phyloP scores from a whole-genome alignment of 2,888 invertebrate species.

The Neria commutata region DNA sequence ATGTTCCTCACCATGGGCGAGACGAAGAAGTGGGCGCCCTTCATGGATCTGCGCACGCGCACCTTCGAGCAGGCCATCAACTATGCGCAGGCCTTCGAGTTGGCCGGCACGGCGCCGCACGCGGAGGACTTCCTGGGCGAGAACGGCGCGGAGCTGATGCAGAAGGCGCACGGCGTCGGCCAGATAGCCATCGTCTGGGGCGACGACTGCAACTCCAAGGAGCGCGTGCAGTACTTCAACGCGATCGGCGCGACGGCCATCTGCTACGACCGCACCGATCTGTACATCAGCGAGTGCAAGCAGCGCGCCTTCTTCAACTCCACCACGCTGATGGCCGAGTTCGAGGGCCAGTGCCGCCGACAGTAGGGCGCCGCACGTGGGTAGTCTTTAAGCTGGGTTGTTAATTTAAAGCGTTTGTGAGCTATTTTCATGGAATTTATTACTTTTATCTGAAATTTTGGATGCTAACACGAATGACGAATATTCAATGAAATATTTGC shows the following conservation, averaged over 20 bases:
- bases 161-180: conserved; percentile 74
- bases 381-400: too few relatives aligned
- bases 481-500: too few relatives aligned
- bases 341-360: conserved; percentile 45
- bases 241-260: conserved; percentile 90
- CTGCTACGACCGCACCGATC: conserved; percentile 90
- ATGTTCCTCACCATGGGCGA: conserved; percentile 74
- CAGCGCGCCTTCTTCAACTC: conserved; percentile 50
- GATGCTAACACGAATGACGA: too few relatives aligned
- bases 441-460: too few relatives aligned
- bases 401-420: too few relatives aligned
- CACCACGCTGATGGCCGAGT: conserved; percentile 41
- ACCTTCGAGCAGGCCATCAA: conserved; percentile 81
- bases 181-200: conserved; percentile 96
- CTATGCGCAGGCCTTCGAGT: conserved; percentile 79
- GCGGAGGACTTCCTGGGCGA: conserved; percentile 89
- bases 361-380: too few relatives aligned
- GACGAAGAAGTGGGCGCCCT: conserved; percentile 67
- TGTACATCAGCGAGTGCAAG: conserved; percentile 48
- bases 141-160: conserved; percentile 68
- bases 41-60: conserved; percentile 82
- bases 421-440: too few relatives aligned
- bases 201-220: conserved; percentile 88
- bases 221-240: conserved; percentile 83
- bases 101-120: conserved; percentile 90